phyloP scores from a whole-genome alignment of 2,113 vertebrate genomes.

The Nettapus auritus region DNA sequence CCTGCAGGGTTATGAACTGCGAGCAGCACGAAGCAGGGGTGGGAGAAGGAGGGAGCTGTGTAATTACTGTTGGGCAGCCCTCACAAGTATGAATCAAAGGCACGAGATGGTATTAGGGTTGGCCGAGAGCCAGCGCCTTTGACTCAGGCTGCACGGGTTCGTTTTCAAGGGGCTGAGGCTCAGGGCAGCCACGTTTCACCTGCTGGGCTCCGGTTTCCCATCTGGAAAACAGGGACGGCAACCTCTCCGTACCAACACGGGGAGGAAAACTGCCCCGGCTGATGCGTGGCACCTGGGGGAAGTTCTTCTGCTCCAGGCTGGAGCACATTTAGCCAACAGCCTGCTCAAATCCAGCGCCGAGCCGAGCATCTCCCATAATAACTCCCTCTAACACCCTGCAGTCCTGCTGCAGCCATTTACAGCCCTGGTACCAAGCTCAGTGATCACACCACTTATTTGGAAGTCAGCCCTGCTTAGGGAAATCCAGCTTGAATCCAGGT shows the following conservation, averaged over 20 bases:
- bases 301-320: not conserved
- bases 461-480: not conserved
- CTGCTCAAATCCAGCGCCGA: fast-evolving
- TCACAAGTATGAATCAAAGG: not conserved
- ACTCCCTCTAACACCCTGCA: not conserved
- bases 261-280: not conserved
- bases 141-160: fast-evolving
- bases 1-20: not conserved
- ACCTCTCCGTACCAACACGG: fast-evolving
- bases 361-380: not conserved
- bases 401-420: not conserved
- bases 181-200: not conserved
- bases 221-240: not conserved
- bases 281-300: fast-evolving
- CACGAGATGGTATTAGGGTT: fast-evolving
- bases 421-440: not conserved
- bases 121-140: not conserved
- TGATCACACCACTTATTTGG: not conserved
- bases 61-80: not conserved
- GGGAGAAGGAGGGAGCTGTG: not conserved
- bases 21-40: not conserved
- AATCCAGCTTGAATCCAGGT: not conserved
- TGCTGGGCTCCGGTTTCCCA: not conserved
- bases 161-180: no score
- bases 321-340: not conserved